Base-by-base conservation (phyloP, 1,140 invertebrate genomes). In the Capitella teleta region DNA sequence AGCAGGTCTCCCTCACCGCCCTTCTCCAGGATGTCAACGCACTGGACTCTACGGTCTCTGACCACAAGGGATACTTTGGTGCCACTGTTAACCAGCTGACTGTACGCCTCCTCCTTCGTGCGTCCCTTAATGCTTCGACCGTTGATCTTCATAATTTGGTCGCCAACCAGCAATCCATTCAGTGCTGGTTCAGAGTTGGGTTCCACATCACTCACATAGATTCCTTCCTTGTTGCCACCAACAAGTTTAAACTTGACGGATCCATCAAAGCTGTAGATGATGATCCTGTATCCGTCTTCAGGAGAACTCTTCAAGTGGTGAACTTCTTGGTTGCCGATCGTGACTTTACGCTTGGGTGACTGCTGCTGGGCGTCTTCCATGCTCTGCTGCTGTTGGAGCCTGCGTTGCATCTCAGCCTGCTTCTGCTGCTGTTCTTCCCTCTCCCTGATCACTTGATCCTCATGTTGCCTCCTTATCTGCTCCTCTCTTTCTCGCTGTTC, bases 71-170 rank as follows among this genome's bases (percentile, higher is more conserved):
- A 32, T 2, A 41, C 46, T n/a, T 37, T 24, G 26, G 28, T 32
- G n/a, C 23, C 24, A 19, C 28, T 49, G 8, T n/a, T 18, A 16
- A 30, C 26, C 5, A 53, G 30, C 5, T 42, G 23, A n/a, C 18
- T 14, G 14, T 25, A 18, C 3, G 36, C 38, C 23, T 53, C 52
- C 25, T 53, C 52, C 25, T 41, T 49, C 18, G 52, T 53, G 26
- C 21, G 28, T 28, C 38, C 21, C 18, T 24, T 16, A 19, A 53
- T 30, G 8, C 19, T 16, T 19, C 34, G 36, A 19, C 32, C 47
- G 28, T 53, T 53, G 30, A 47, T 30, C 21, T 49, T 53, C 24
- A 53, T 23, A 25, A 53, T 49, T 30, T 43, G 19, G 40, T 53
- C 52, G 19, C 52, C 52, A n/a, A 19, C 26, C 38, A 28, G 26